Evolutionary conservation across 2,797 vertebrate species (phyloP).

Genomic region (Enoplosus armatus): DNA sequence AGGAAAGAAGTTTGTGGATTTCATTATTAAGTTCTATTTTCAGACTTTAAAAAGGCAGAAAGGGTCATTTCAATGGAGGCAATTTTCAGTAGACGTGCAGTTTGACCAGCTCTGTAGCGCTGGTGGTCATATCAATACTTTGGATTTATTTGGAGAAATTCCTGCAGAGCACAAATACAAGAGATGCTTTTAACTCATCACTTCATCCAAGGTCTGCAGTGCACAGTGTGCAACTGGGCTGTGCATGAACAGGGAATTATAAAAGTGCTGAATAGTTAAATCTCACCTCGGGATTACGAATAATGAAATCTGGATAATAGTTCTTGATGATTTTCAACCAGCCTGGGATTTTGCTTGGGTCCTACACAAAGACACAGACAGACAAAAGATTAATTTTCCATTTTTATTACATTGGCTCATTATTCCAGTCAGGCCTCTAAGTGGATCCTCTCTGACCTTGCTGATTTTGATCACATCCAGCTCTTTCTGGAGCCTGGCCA

Average conservation of each 20-base stretch:
- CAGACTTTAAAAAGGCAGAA: neutral
- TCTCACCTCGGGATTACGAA: constrained; percentile 94
- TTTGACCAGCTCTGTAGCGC: neutral
- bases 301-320: constrained; percentile 98
- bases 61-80: neutral
- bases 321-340: constrained; percentile 99
- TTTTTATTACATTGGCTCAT: constrained; percentile 26
- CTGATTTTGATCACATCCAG: constrained; percentile 98
- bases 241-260: constrained; percentile 8
- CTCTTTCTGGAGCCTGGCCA: constrained; percentile 94
- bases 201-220: constrained; percentile 18
- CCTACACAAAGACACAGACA: constrained; percentile 81
- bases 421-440: constrained; percentile 13
- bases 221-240: neutral
- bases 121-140: neutral
- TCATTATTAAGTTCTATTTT: constrained; percentile 1
- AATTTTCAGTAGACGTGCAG: constrained; percentile 6
- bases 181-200: constrained; percentile 10
- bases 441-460: constrained; percentile 86
- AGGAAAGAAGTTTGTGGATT: neutral
- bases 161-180: constrained; percentile 1
- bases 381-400: constrained; percentile 16
- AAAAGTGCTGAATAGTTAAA: constrained; percentile 11
- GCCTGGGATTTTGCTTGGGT: constrained; percentile 94
- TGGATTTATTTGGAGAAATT: constrained; percentile 1